Percentiles rank a stretch among this genome's conserved stretches.
Evolutionary conservation across 35 echinoderm and acorn worm genomes (phyloP).

Genomic region (Acanthaster planci): DNA sequence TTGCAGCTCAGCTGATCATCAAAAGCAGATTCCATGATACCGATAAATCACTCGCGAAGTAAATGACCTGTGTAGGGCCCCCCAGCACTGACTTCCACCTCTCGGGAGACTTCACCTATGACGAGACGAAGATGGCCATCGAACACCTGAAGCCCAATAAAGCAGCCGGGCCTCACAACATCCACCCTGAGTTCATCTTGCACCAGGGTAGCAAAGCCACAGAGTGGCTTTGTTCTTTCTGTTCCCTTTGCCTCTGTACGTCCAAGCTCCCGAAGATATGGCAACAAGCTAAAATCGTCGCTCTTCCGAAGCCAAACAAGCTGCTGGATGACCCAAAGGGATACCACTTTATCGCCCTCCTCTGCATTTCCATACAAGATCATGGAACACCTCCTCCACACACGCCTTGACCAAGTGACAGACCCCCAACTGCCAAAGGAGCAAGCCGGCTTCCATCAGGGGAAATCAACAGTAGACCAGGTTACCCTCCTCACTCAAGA

Average conservation of each 20-base stretch:
- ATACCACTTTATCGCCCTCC: slow-evolving; percentile 20
- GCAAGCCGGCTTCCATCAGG: slow-evolving; percentile 36
- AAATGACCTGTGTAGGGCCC: too few relatives aligned
- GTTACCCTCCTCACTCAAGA: slow-evolving; percentile 10
- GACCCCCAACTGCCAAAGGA: slow-evolving; percentile 18
- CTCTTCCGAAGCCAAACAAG: slow-evolving; percentile 34
- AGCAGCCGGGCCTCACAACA: slow-evolving; percentile 4
- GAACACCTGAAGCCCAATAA: background rate
- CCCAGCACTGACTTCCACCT: background rate
- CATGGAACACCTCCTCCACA: background rate
- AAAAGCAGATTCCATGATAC: too few relatives aligned
- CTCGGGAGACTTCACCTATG: background rate
- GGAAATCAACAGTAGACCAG: slow-evolving; percentile 7
- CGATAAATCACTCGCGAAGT: too few relatives aligned
- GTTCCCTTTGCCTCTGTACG: slow-evolving; percentile 17
- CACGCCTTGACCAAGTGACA: background rate
- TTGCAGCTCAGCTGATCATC: too few relatives aligned
- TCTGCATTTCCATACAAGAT: background rate
- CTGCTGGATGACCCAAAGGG: slow-evolving; percentile 24
- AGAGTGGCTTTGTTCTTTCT: slow-evolving; percentile 17
- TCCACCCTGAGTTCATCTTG: slow-evolving; percentile 21
- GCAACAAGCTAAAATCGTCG: slow-evolving; percentile 29
- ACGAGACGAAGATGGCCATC: background rate
- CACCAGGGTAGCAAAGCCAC: background rate
- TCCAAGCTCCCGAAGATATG: slow-evolving; percentile 37